Evolutionary conservation across 2,888 invertebrate species (phyloP), one percentile per base, ranked within the genome.

Genomic region (Perizoma affinitatum): DNA sequence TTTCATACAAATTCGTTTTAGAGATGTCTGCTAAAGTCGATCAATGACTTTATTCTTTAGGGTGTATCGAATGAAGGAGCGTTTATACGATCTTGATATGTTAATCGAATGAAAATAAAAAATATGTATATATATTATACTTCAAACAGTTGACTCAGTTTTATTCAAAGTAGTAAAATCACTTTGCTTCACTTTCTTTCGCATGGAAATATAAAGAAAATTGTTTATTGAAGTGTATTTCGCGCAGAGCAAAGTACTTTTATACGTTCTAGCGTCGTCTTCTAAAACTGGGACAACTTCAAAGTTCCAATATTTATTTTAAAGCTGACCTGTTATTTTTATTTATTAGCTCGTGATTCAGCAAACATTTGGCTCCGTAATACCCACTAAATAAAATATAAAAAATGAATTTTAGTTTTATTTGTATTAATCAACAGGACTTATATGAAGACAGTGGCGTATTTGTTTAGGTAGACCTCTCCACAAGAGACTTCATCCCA

Each of bases 221-320:
- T 54, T 54, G 54, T 55, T 55, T 58, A 58, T 58, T 52, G 44
- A 58, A 58, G 47, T 54, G 52, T 58, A 58, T 55, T 58, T 58
- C 38, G 52, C 52, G 52, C 48, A 54, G 45, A 63, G 62, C 58
- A 58, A 55, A 55, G 58, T 41, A 55, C 54, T 58, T 54, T 48
- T 47, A 55, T 44, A 52, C 41, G 11, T 55, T 45, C 33, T 55
- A 42, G 55, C 54, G 47, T 58, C 58, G 46, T 47, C 58, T 45
- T 55, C 44, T 48, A 54, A 52, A 58, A 63, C 52, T 62, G 54
- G 45, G 45, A 41, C 41, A 51, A 40, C 44, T 58, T 50, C 45
- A 11, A 40, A 58, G 52, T 58, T 55, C 9, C 54, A 52, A 52
- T 63, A 51, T 63, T 5, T 53, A 42, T 43, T 51, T 55, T 42